Base-by-base conservation (phyloP, 2,797 vertebrate genomes). In the Gymnopithys bicolor region DNA sequence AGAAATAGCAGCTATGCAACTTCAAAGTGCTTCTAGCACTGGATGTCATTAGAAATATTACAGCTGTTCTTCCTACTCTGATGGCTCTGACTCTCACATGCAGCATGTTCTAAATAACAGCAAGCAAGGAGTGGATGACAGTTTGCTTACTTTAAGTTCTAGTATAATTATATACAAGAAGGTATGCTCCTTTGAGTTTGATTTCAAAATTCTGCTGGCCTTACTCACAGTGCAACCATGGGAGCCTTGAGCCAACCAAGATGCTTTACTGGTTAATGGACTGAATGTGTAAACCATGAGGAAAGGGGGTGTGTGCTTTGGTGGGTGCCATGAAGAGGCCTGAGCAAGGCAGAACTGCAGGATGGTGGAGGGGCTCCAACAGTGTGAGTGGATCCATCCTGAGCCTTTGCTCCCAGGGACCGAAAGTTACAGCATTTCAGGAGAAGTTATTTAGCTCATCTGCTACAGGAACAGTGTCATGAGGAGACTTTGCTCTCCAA, bases 11-110 rank as follows among this genome's bases (percentile, higher is more conserved):
- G 92, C 96, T 94, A 86, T 11, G 23, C 73, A 83, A 91, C 95
- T 97, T 97, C 97, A 97, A 97, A 97, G 95, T 78, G 67, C 67
- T 85, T 87, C 64, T 94, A 96, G 93, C 41, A 43, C 89, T 94
- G 85, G 8, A 37, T 93, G 85, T 94, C 84, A 84, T 95, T 64
- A 84, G 73, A 63, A 43, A 82, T 62, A 62, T 67, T 93, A 95
- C 93, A 97, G 93, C 94, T 96, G 95, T 89, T 96, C 69, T 71
- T 81, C 82, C 66, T 75, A 58, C 68, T 89, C 33, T 0, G 1
- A 33, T 16, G 49, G 91, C 81, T 97, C 94, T 91, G 94, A 68
- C 43, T 95, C 85, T 96, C 78, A 68, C 78, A 87, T 84, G 89
- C 39, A 48, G 88, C 71, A 49, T 41, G 27, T 51, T 46, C 88